These are phyloP conservation scores for Saccostrea cuccullata DNA, from an alignment of 1,140 invertebrate genomes.

Conservation along the genomic window DNA sequence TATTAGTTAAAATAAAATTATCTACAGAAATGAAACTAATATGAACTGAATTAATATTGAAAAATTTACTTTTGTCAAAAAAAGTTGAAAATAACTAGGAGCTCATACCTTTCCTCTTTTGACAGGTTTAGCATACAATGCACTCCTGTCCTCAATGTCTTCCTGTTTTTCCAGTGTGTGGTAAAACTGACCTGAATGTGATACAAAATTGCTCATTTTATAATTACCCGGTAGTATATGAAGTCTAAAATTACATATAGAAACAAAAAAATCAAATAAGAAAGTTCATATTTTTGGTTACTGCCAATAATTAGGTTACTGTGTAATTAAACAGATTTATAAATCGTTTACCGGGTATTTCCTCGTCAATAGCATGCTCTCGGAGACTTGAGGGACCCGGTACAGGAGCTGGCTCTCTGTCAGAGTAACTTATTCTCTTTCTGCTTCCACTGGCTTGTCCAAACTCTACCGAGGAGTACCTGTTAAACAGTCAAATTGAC, in stretches of 20 bases:
- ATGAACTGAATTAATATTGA: neutral
- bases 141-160: constrained; percentile 43
- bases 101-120: constrained; percentile 48
- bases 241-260: too few relatives aligned
- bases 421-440: constrained; percentile 58
- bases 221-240: too few relatives aligned
- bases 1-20: too few relatives aligned
- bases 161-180: constrained; percentile 40
- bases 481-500: constrained; percentile 48
- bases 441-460: constrained; percentile 56
- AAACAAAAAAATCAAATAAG: too few relatives aligned
- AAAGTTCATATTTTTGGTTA: neutral
- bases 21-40: too few relatives aligned
- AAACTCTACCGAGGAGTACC: constrained; percentile 69
- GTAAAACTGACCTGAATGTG: constrained; percentile 39
- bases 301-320: neutral
- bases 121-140: constrained; percentile 61
- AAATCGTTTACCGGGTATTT: constrained; percentile 38
- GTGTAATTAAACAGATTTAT: neutral
- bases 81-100: too few relatives aligned
- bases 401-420: constrained; percentile 49
- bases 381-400: constrained; percentile 40
- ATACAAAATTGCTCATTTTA: neutral
- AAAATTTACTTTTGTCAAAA: neutral
- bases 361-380: constrained; percentile 61